Conservation (phyloP, 2,888 invertebrate species). For the Calephelis perditalis region DNA sequence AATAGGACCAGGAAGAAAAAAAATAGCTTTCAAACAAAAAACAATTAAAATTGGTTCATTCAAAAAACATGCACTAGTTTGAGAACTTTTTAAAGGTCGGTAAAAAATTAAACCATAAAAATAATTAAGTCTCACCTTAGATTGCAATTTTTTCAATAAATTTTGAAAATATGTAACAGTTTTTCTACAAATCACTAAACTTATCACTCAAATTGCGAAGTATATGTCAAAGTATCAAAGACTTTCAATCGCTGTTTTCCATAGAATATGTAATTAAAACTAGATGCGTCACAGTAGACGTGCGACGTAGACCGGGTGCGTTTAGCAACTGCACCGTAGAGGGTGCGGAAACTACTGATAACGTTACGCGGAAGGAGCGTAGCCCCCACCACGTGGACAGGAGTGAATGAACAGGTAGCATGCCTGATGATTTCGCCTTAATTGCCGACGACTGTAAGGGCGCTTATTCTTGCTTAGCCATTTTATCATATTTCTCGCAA, state of each 20-base stretch:
- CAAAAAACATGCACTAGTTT: too few species aligned
- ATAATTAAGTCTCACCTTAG: too few species aligned
- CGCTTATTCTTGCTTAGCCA: background rate
- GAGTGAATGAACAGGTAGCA: conserved; percentile 71
- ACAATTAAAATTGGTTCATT: too few species aligned
- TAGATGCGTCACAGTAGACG: conserved; percentile 65
- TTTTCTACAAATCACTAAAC: background rate
- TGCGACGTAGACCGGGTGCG: conserved; percentile 71
- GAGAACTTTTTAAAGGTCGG: too few species aligned
- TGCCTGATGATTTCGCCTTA: conserved; percentile 38
- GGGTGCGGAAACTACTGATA: conserved; percentile 77
- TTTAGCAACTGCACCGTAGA: conserved; percentile 70
- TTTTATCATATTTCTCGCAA: background rate
- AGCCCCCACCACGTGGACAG: conserved; percentile 57
- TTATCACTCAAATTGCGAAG: background rate
- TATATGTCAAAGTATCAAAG: background rate
- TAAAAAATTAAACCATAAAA: too few species aligned
- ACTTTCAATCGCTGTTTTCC: conserved; percentile 13
- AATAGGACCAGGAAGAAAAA: too few species aligned
- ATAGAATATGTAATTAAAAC: conserved; percentile 38
- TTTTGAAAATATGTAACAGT: too few species aligned
- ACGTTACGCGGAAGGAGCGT: conserved; percentile 74
- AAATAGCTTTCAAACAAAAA: too few species aligned
- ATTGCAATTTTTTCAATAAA: too few species aligned
- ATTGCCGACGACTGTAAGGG: conserved; percentile 5